A percentile compares a stretch with the other conserved stretches of the same genome.
These are phyloP conservation scores for Noctua janthe DNA, from an alignment of 2,888 invertebrate species.

Conservation along the genomic window DNA sequence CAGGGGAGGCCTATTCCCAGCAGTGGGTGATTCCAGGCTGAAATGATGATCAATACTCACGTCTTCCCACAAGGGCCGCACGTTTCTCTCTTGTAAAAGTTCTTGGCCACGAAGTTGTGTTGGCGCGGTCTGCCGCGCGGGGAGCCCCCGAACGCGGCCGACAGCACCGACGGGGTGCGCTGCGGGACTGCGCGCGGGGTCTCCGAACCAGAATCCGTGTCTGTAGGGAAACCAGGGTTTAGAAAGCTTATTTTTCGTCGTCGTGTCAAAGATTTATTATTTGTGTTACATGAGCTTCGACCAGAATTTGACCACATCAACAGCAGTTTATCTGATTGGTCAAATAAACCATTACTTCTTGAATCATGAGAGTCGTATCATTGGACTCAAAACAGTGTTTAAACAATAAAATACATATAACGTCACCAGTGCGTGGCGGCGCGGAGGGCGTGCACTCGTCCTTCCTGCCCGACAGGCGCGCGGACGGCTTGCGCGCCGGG, in stretches of 20 bases:
- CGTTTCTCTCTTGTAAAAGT: slow-evolving; percentile 94
- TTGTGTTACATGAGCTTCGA: no score
- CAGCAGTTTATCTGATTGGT: neutral
- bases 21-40: neutral
- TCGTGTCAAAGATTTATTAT: neutral
- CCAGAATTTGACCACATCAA: neutral
- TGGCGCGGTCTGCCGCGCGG: slow-evolving; percentile 81
- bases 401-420: neutral
- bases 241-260: neutral
- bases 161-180: slow-evolving; percentile 84
- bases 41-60: slow-evolving; percentile 75
- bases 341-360: neutral
- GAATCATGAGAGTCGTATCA: neutral
- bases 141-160: slow-evolving; percentile 82
- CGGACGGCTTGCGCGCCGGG: slow-evolving; percentile 75
- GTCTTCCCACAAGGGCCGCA: slow-evolving; percentile 95
- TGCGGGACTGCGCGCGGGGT: slow-evolving; percentile 74
- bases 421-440: slow-evolving; percentile 81
- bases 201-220: slow-evolving; percentile 82
- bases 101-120: slow-evolving; percentile 94
- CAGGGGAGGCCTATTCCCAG: neutral
- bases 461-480: slow-evolving; percentile 69
- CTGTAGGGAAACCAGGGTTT: slow-evolving; percentile 61
- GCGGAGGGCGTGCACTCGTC: slow-evolving; percentile 79
- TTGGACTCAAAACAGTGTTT: neutral